Evolutionary conservation across 2,797 vertebrate genomes (phyloP).

Genomic region (Acipenser ruthenus): DNA sequence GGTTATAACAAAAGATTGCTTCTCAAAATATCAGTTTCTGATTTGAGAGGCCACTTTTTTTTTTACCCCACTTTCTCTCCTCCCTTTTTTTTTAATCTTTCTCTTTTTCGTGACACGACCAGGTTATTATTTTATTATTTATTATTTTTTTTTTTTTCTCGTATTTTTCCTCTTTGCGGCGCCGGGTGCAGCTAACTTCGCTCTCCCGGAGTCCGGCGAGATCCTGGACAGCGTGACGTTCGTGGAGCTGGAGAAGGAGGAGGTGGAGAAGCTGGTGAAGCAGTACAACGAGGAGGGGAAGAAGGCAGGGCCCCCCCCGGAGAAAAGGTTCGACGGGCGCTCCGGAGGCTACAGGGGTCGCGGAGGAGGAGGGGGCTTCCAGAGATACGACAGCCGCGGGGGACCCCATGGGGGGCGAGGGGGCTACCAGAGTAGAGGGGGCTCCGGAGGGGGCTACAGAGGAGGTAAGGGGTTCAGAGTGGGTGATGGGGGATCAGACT

Average conservation of each 20-base stretch:
- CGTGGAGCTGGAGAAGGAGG: slow-evolving; percentile 67
- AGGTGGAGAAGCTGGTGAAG: slow-evolving; percentile 71
- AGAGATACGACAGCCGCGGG: slow-evolving; percentile 2
- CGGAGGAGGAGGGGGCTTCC: slow-evolving; percentile 34
- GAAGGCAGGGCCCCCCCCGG: slow-evolving; percentile 76
- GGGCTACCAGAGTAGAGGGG: slow-evolving; percentile 70
- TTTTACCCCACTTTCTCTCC: too few species aligned
- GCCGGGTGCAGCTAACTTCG: slow-evolving; percentile 71
- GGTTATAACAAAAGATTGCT: too few species aligned
- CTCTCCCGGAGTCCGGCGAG: slow-evolving; percentile 77
- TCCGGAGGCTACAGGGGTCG: slow-evolving; percentile 64
- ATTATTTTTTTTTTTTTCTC: slow-evolving; percentile 17
- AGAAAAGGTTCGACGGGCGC: slow-evolving; percentile 80
- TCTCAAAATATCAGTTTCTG: too few species aligned
- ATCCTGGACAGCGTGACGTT: slow-evolving; percentile 77
- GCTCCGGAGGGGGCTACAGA: slow-evolving; percentile 48
- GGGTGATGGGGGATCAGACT: too few species aligned
- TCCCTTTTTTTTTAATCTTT: too few species aligned
- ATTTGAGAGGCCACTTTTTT: too few species aligned
- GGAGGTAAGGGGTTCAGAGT: slow-evolving; percentile 21
- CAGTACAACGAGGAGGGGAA: slow-evolving; percentile 87
- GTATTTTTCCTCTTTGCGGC: slow-evolving; percentile 15
- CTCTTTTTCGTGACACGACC: too few species aligned
- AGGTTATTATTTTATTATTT: too few species aligned
- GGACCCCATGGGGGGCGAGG: slow-evolving; percentile 32